Evolutionary conservation across 2,113 vertebrate species (phyloP).

Genomic region (Ginglymostoma cirratum): DNA sequence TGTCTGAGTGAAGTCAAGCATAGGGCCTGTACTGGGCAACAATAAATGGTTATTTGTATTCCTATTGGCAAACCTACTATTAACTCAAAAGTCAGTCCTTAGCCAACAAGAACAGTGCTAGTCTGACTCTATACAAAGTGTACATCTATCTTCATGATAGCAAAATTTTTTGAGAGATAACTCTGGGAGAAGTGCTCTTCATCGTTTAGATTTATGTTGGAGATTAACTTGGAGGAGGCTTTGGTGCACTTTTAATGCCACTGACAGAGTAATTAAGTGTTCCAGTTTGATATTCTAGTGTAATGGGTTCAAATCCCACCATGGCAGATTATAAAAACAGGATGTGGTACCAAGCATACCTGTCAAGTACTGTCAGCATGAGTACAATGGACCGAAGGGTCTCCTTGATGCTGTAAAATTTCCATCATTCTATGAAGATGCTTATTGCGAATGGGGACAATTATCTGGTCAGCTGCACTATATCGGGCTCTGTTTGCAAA

Average conservation of each 20-base stretch:
- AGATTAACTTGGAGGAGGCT: not conserved
- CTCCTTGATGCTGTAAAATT: too few relatives aligned
- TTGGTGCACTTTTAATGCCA: too few relatives aligned
- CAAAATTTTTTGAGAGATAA: not conserved
- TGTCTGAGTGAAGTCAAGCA: not conserved
- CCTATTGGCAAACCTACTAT: not conserved
- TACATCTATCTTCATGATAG: not conserved
- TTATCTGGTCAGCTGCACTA: not conserved
- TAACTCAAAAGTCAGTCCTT: not conserved
- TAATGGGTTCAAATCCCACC: too few relatives aligned
- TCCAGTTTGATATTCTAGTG: too few relatives aligned
- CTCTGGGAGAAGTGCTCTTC: not conserved
- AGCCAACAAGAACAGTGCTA: not conserved
- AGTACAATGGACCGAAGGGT: too few relatives aligned
- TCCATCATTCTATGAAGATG: not conserved
- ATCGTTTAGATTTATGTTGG: not conserved
- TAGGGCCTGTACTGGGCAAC: not conserved
- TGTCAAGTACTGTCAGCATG: too few relatives aligned
- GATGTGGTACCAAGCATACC: too few relatives aligned
- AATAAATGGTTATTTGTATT: not conserved
- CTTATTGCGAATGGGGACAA: not conserved
- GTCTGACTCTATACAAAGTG: not conserved
- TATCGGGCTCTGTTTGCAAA: not conserved
- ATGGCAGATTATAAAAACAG: too few relatives aligned
- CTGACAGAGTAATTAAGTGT: too few relatives aligned